phyloP scores from a whole-genome alignment of 2,888 invertebrate genomes.

The Drosophila hawaiiensis region DNA sequence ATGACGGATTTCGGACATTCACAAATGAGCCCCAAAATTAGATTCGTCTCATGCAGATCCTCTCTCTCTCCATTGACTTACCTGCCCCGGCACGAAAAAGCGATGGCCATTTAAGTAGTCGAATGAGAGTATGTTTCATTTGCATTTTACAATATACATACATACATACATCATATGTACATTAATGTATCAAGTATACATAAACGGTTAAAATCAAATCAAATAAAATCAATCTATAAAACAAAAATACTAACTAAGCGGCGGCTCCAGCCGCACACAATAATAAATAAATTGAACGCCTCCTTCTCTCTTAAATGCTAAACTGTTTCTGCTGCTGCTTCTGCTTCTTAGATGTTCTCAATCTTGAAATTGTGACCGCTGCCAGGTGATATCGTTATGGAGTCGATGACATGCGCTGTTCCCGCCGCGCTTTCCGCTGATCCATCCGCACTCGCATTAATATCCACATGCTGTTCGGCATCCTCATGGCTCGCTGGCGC shows the following conservation, averaged over 20 bases:
- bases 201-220: conserved; percentile 43
- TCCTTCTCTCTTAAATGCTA: conserved; percentile 34
- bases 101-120: conserved; percentile 4
- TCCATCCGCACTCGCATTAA: conserved; percentile 58
- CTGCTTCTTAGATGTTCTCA: conserved; percentile 83
- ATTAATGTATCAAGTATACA: conserved; percentile 10
- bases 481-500: conserved; percentile 15
- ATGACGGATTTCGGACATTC: conserved; percentile 63
- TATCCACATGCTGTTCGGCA: conserved; percentile 47
- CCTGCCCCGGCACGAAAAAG: conserved; percentile 47
- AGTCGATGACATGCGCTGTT: conserved; percentile 83
- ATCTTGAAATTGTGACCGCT: conserved; percentile 84
- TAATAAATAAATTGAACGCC: conserved; percentile 47
- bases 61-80: conserved; percentile 52
- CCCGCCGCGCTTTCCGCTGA: conserved; percentile 50
- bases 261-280: conserved; percentile 62
- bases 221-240: conserved; percentile 55
- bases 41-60: conserved; percentile 58
- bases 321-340: neutral
- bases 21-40: conserved; percentile 71
- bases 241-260: conserved; percentile 69
- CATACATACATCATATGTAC: conserved; percentile 35
- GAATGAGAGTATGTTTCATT: conserved; percentile 41
- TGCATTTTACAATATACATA: conserved; percentile 54
- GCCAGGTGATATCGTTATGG: conserved; percentile 84